Percentiles rank a stretch among this genome's conserved stretches.
These are phyloP conservation scores for Grantiella picta DNA, from an alignment of 2,113 vertebrate genomes.

Conservation along the genomic window DNA sequence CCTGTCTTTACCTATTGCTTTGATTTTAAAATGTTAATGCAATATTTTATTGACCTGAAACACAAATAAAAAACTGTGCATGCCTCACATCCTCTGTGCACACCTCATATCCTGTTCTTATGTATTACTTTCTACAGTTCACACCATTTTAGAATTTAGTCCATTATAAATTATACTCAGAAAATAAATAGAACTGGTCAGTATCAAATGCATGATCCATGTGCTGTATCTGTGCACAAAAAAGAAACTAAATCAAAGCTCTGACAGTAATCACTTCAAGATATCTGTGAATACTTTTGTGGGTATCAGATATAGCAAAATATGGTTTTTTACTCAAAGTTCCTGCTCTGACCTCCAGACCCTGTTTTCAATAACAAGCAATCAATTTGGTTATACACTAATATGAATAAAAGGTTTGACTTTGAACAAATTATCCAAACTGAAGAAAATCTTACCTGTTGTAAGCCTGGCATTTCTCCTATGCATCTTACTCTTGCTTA, in stretches of 20 bases:
- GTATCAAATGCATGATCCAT: not conserved
- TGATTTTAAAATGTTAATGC: not conserved
- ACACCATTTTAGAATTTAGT: not conserved
- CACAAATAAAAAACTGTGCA: not conserved
- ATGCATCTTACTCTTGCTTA: not conserved
- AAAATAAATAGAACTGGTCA: not conserved
- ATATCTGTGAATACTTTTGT: not conserved
- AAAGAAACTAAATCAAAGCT: not conserved
- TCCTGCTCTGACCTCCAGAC: not conserved
- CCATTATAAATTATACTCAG: not conserved
- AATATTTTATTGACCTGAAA: not conserved
- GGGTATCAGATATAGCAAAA: not conserved
- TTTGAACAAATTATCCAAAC: not conserved
- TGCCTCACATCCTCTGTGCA: not conserved
- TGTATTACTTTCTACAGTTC: not conserved
- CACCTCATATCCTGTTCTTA: not conserved
- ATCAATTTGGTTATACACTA: not conserved
- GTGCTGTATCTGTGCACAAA: not conserved
- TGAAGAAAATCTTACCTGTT: not conserved
- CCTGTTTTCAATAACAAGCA: not conserved
- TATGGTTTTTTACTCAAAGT: accelerated
- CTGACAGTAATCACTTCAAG: not conserved
- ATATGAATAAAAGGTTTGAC: not conserved
- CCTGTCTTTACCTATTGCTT: not conserved
- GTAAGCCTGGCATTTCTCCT: not conserved